phyloP scores from a whole-genome alignment of 2,888 invertebrate genomes.

The Coelinius sp. region DNA sequence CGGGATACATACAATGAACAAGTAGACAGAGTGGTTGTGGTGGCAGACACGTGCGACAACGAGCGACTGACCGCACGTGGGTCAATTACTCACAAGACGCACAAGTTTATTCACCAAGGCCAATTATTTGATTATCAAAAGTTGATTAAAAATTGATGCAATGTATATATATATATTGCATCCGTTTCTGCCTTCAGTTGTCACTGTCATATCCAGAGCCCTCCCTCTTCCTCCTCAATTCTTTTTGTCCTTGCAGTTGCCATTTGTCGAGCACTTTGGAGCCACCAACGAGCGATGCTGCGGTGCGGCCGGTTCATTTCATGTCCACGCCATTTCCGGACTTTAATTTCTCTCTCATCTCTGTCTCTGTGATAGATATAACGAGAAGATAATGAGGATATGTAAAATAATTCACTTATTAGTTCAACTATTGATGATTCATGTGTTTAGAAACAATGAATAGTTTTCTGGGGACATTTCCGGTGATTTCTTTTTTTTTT shows the following conservation, averaged over 20 bases:
- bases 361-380: not conserved
- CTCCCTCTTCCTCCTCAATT: not conserved
- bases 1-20: not conserved
- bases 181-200: not conserved
- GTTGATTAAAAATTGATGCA: too few species aligned
- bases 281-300: too few species aligned
- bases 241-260: not conserved
- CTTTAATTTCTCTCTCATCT: not conserved
- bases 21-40: not conserved
- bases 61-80: conserved; percentile 6
- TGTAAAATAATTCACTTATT: not conserved
- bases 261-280: not conserved
- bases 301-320: not conserved
- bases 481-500: too few species aligned
- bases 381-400: not conserved
- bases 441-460: too few species aligned
- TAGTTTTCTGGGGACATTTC: too few species aligned
- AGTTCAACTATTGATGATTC: too few species aligned
- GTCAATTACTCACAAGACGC: not conserved
- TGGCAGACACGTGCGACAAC: not conserved
- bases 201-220: not conserved
- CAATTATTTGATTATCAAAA: too few species aligned
- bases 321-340: not conserved
- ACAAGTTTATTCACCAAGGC: not conserved
- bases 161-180: too few species aligned